Percentiles rank a stretch among this genome's conserved stretches.
Conservation (phyloP, 2,888 invertebrate species). For the Podotricha telesiphe region DNA sequence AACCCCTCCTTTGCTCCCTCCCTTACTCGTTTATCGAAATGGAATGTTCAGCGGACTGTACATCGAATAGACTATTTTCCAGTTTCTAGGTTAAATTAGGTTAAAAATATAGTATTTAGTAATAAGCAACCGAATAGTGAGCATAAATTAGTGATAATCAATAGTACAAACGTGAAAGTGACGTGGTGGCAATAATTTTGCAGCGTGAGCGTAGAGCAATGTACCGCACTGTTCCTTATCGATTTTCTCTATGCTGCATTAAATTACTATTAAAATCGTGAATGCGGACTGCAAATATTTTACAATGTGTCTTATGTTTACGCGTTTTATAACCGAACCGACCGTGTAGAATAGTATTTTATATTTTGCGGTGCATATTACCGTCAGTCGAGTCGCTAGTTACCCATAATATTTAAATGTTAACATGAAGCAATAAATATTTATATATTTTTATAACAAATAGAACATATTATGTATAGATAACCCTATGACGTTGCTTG, state of each 20-base stretch:
- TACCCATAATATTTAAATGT: conserved; percentile 37
- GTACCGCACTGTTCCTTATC: conserved; percentile 78
- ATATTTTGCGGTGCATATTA: conserved; percentile 41
- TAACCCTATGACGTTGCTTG: conserved; percentile 69
- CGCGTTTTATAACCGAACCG: conserved; percentile 53
- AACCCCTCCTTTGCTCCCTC: conserved; percentile 47
- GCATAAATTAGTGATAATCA: conserved; percentile 49
- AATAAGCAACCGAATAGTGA: conserved; percentile 36
- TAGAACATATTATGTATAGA: conserved; percentile 47
- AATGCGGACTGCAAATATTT: conserved; percentile 70
- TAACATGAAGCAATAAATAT: conserved; percentile 45
- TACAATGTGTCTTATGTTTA: conserved; percentile 61
- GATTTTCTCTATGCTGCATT: conserved; percentile 82
- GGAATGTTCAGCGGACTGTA: conserved; percentile 58
- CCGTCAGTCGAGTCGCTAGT: conserved; percentile 35
- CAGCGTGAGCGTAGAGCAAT: conserved; percentile 63
- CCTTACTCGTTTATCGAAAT: conserved; percentile 47
- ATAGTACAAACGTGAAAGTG: conserved; percentile 57
- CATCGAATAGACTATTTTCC: conserved; percentile 51
- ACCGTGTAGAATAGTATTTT: conserved; percentile 38
- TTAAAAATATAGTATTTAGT: conserved; percentile 40
- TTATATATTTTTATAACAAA: conserved; percentile 44
- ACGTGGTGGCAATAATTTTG: conserved; percentile 59
- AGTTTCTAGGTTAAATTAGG: conserved; percentile 40
- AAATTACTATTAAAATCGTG: conserved; percentile 75